Evolutionary conservation across 2,797 vertebrate genomes (phyloP), one percentile per base, ranked within the genome.

Genomic region (Sphaeramia orbicularis): DNA sequence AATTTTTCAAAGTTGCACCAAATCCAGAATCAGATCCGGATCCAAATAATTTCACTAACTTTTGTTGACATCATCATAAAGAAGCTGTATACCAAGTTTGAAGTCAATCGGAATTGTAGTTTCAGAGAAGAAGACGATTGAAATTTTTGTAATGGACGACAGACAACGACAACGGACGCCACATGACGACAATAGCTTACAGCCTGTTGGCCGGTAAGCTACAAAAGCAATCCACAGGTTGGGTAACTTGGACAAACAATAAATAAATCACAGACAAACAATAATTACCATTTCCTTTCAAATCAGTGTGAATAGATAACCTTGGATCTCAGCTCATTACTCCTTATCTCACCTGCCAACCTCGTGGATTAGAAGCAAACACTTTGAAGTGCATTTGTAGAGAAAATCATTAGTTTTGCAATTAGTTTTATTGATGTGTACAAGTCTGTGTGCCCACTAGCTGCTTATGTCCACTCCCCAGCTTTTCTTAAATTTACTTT

Each of bases 351-450:
- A 72, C 19, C 61, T 80, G 59, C 41, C 76, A 72, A 56, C 69
- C 58, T 67, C 37, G 13, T 42, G 47, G 63, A 78, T 82, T 63
- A 77, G 67, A 57, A 51, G 51, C 53, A 68, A 65, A 83, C 65
- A 69, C 71, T 68, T 58, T 80, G 58, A 75, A 64, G 63, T 55
- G 56, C 42, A 55, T 75, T 57, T 57, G 43, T 9, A 0, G 47
- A 73, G n/a, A 69, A 70, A 81, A 81, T 84, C 79, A 64, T 83
- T 88, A 55, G 57, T 76, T 61, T 71, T 69, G 76, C 71, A 78
- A 84, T 84, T 84, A 82, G 75, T 64, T 83, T 69, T 69, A 84
- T 80, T 75, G 81, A 86, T 64, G 56, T 42, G 41, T 79, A 73
- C 69, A 63, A 54, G 53, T 58, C 52, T 66, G 62, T 58, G 50